phyloP scores from a whole-genome alignment of 1,140 invertebrate species.

The Cydia splendana region DNA sequence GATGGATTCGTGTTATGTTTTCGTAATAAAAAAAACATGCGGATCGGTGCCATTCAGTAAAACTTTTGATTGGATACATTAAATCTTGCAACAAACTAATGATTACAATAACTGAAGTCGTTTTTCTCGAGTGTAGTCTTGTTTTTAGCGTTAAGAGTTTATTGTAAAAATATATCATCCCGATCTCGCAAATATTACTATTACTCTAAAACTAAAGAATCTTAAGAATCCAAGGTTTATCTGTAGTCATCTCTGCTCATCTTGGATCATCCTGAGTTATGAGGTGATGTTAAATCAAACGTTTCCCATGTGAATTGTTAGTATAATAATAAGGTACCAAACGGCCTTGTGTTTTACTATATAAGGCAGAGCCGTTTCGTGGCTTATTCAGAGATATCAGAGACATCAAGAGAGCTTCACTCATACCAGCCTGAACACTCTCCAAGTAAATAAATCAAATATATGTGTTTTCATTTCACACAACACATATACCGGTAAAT shows the following conservation, averaged over 20 bases:
- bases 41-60: neutral
- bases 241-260: neutral
- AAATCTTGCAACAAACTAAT: neutral
- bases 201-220: too few species aligned
- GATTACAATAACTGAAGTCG: neutral
- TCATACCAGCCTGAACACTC: too few species aligned
- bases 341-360: too few species aligned
- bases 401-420: too few species aligned
- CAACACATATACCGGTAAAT: too few species aligned
- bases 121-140: too few species aligned
- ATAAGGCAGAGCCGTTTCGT: too few species aligned
- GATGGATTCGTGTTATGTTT: neutral
- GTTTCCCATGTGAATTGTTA: slow-evolving; percentile 1
- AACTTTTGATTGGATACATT: neutral
- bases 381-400: too few species aligned
- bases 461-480: too few species aligned
- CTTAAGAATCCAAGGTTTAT: neutral
- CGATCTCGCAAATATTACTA: too few species aligned
- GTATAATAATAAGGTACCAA: slow-evolving; percentile 17
- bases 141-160: neutral
- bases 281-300: neutral
- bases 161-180: too few species aligned
- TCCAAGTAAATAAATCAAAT: too few species aligned
- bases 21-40: neutral
- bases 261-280: neutral